Evolutionary conservation across 2,113 vertebrate genomes (phyloP).

Genomic region (Podarcis muralis): DNA sequence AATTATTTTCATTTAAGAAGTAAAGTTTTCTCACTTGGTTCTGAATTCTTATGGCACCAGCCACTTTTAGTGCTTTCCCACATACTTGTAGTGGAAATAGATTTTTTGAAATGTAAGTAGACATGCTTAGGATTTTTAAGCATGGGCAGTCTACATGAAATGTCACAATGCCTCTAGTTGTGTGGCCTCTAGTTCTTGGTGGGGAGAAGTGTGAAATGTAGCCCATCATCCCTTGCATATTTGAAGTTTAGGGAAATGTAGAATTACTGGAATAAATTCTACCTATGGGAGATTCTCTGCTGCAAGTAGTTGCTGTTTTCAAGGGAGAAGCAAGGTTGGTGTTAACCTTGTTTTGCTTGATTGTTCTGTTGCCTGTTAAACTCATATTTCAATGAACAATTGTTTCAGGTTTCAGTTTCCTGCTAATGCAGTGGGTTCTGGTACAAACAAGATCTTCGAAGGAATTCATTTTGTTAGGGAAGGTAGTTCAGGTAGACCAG

Average conservation of each 20-base stretch:
- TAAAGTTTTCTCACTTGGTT: background rate
- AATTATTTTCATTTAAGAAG: background rate
- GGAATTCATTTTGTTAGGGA: background rate
- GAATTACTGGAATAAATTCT: background rate
- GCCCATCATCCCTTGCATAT: no score
- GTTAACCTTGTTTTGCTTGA: background rate
- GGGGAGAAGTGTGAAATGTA: no score
- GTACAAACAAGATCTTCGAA: background rate
- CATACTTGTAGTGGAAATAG: no score
- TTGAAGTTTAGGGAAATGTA: no score
- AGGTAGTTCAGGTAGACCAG: background rate
- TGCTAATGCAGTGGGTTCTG: background rate
- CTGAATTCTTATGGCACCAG: no score
- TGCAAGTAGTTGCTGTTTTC: background rate
- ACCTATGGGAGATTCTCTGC: background rate
- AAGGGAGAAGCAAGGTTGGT: background rate
- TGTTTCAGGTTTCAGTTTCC: background rate
- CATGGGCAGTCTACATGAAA: no score
- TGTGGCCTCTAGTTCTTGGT: no score
- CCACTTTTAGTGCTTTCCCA: no score
- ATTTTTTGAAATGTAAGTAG: no score
- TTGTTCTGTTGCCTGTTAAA: background rate
- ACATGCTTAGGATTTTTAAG: no score
- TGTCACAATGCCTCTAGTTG: no score
- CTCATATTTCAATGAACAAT: background rate